phyloP scores from a whole-genome alignment of 1,140 invertebrate species.

The Bombus impatiens region DNA sequence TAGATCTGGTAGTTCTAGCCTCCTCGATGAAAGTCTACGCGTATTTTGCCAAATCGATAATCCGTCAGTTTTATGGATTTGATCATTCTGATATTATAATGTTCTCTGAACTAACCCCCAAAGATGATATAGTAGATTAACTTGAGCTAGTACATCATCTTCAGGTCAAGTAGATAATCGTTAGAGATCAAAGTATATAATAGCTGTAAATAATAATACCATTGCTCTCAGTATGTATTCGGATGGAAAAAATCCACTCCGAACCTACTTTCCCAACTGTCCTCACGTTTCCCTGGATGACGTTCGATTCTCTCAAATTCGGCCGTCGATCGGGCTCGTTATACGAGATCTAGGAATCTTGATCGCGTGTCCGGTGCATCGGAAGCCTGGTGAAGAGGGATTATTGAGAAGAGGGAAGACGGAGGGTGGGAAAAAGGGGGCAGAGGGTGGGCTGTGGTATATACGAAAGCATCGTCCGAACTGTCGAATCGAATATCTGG shows the following conservation, averaged over 20 bases:
- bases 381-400: constrained; percentile 56
- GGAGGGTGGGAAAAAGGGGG: neutral
- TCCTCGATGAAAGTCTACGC: too few relatives aligned
- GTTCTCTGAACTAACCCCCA: neutral
- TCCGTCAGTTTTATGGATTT: too few relatives aligned
- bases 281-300: neutral
- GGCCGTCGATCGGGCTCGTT: constrained; percentile 7
- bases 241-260: neutral
- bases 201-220: neutral
- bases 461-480: constrained; percentile 61
- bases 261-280: neutral
- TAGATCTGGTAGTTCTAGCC: too few relatives aligned
- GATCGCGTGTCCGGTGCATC: constrained; percentile 52
- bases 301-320: constrained; percentile 1
- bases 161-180: too few relatives aligned
- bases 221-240: neutral
- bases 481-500: constrained; percentile 71
- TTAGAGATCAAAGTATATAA: neutral
- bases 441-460: neutral
- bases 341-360: constrained; percentile 36
- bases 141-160: too few relatives aligned
- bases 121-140: neutral
- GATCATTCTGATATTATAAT: too few relatives aligned
- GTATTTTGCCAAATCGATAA: too few relatives aligned
- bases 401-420: constrained; percentile 49